Evolutionary conservation across 2,888 invertebrate species (phyloP).

Genomic region (Bellardia pandia): DNA sequence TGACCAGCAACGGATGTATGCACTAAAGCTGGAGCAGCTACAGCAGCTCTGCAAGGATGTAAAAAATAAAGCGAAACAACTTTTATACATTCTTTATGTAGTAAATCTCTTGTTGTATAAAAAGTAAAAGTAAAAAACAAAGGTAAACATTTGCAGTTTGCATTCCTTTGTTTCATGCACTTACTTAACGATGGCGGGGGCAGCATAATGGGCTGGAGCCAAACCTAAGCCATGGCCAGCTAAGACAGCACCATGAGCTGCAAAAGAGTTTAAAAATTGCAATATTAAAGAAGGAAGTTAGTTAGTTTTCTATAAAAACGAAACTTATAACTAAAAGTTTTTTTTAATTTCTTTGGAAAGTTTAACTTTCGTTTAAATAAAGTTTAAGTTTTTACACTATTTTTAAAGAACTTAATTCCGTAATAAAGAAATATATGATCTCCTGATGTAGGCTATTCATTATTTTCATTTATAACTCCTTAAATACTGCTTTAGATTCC

Average conservation of each 20-base stretch:
- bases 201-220: constrained; percentile 74
- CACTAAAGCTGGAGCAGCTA: constrained; percentile 83
- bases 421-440: too few species aligned
- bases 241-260: constrained; percentile 77
- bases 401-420: too few species aligned
- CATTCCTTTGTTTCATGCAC: constrained; percentile 51
- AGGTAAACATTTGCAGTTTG: background rate
- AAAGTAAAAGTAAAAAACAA: background rate
- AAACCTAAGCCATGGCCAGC: constrained; percentile 74
- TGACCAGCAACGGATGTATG: constrained; percentile 84
- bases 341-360: too few species aligned
- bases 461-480: too few species aligned
- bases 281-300: background rate
- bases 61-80: constrained; percentile 14
- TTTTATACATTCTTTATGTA: constrained; percentile 8
- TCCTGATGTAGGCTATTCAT: too few species aligned
- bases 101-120: background rate
- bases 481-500: too few species aligned
- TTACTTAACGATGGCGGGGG: constrained; percentile 81
- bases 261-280: background rate
- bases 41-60: constrained; percentile 78
- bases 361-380: too few species aligned
- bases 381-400: too few species aligned
- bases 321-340: background rate
- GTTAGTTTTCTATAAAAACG: background rate